Percentiles rank a stretch among this genome's conserved stretches.
phyloP scores from a whole-genome alignment of 1,140 invertebrate species.

The Brachionus manjavacas region DNA sequence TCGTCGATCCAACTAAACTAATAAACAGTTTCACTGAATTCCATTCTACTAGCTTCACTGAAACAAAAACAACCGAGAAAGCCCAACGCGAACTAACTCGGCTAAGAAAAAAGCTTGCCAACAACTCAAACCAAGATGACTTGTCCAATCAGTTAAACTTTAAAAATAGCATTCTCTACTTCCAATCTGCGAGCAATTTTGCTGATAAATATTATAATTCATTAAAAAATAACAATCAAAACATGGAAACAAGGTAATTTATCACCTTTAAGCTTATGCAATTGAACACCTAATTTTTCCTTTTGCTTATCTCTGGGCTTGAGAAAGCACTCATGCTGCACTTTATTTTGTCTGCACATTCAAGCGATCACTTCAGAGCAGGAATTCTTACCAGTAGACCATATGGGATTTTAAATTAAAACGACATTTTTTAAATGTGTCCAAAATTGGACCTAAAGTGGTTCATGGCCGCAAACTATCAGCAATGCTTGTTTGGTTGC shows the following conservation, averaged over 20 bases:
- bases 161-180: background rate
- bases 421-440: background rate
- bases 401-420: too few relatives aligned
- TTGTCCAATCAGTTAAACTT: background rate
- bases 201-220: constrained; percentile 13
- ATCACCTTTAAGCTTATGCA: background rate
- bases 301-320: background rate
- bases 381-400: background rate
- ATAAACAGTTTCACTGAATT: background rate
- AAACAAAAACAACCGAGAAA: background rate
- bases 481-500: background rate
- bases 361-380: background rate
- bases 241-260: constrained; percentile 25
- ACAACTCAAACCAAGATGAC: background rate
- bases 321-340: background rate
- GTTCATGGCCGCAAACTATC: background rate
- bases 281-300: background rate
- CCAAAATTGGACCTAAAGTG: background rate
- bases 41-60: background rate
- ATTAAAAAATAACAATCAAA: background rate
- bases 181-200: background rate
- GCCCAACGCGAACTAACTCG: background rate
- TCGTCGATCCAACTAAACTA: background rate
- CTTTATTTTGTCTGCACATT: background rate
- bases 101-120: background rate